Evolutionary conservation across 2,113 vertebrate genomes (phyloP), one percentile per base, ranked within the genome.

Genomic region (Lipotes vexillifer): DNA sequence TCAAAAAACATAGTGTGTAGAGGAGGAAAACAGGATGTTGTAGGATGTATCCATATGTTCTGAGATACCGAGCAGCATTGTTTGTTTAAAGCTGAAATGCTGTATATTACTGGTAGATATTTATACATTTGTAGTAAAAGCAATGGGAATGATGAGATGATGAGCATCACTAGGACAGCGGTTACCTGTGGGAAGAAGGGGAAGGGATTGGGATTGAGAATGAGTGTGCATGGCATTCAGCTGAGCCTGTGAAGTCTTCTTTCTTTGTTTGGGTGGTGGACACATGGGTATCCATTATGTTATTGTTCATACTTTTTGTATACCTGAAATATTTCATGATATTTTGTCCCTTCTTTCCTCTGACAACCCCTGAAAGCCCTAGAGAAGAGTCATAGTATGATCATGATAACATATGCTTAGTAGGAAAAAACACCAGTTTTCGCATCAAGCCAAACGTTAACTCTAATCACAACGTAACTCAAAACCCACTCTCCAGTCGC

Each of bases 81-180:
- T 49, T 63, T 46, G 36, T 9, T 88, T 82, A 72, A 63, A 65
- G n/a, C 46, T 25, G 6, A 66, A 41, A 21, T 52, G 41, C 14
- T 63, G 12, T 17, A 1, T 59, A 1, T 41, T 57, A 12, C 33
- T 36, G 49, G n/a, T 77, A 59, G 23, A 21, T 71, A 44, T 18
- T 59, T 10, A 69, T 11, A 44, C 10, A 17, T 63, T 29, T 44
- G 12, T 41, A 38, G 21, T 65, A 9, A 55, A 46, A 84, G 6
- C 23, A 23, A 0, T 18, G 49, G 25, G 14, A n/a, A 11, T 15
- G 17, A 15, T 5, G 13, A 23, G 17, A 17, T 11, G 12, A 2
- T 89, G 14, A 17, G 2, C 25, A 49, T 14, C 29, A 13, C 29
- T 44, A 55, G 44, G 17, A 71, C 31, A 10, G 2, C 55, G 55